Percentiles rank a stretch among this genome's conserved stretches.
These are phyloP conservation scores for Mactromeris polynyma DNA, from an alignment of 2,888 invertebrate species.

Conservation along the genomic window DNA sequence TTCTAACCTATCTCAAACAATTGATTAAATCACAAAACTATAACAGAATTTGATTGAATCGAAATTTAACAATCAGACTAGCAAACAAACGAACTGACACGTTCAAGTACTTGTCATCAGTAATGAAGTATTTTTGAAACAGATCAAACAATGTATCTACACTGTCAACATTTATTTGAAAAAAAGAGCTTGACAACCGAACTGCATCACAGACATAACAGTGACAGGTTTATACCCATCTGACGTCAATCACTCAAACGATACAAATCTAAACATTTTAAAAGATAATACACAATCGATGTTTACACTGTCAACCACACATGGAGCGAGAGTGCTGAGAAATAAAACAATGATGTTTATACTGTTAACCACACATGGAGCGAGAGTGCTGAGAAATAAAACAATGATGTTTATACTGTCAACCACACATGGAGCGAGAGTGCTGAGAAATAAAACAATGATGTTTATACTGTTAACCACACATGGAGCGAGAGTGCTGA, in stretches of 20 bases:
- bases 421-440: too few species aligned
- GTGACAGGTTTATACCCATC: neutral
- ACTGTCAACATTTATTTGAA: constrained; percentile 1
- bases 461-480: too few species aligned
- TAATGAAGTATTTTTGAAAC: neutral
- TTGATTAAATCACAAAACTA: neutral
- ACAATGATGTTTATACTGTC: too few species aligned
- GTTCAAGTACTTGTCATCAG: neutral
- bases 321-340: too few species aligned
- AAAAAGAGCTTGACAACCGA: neutral
- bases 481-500: too few species aligned
- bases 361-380: too few species aligned
- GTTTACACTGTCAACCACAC: neutral
- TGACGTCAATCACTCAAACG: neutral
- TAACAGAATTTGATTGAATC: neutral
- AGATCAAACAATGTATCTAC: neutral
- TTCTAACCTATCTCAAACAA: neutral
- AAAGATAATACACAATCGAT: neutral
- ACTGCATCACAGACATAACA: neutral
- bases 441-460: too few species aligned
- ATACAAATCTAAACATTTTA: neutral
- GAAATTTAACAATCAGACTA: neutral
- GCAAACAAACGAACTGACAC: constrained; percentile 6
- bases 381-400: too few species aligned
- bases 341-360: too few species aligned